These are phyloP conservation scores for Atopsyche davidsoni DNA, from an alignment of 1,140 invertebrate genomes.

Conservation along the genomic window DNA sequence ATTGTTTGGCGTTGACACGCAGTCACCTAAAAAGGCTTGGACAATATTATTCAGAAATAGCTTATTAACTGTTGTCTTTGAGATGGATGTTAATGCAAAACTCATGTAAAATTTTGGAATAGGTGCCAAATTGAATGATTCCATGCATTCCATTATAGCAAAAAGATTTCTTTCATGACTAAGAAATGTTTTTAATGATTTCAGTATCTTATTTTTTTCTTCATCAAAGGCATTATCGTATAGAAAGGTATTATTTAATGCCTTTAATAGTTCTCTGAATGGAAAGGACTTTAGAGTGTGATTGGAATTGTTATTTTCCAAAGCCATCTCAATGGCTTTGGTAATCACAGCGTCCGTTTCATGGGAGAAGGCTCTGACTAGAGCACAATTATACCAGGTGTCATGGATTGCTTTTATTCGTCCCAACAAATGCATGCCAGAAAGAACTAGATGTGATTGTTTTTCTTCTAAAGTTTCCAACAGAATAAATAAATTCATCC, in stretches of 20 bases:
- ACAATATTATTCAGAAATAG: conserved; percentile 4
- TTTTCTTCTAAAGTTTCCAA: conserved; percentile 36
- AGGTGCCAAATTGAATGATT: conserved; percentile 13
- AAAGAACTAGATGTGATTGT: conserved; percentile 34
- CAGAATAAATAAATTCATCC: conserved; percentile 34
- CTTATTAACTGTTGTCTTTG: conserved; percentile 9
- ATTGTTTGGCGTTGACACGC: conserved; percentile 16
- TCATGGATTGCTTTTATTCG: conserved; percentile 29
- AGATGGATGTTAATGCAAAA: conserved; percentile 9
- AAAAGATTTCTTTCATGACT: conserved; percentile 5
- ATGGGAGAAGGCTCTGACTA: conserved; percentile 19
- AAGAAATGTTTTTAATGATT: conserved; percentile 18
- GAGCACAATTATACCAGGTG: conserved; percentile 32
- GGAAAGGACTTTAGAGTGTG: conserved; percentile 14
- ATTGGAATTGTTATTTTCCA: conserved; percentile 8
- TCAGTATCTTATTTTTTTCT: conserved; percentile 16
- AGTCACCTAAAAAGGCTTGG: conserved; percentile 12
- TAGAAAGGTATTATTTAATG: conserved; percentile 22
- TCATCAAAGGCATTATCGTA: conserved; percentile 21
- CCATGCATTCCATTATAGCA: conserved; percentile 8
- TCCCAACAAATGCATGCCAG: conserved; percentile 31
- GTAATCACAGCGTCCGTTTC: conserved; percentile 17
- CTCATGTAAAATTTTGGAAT: conserved; percentile 23
- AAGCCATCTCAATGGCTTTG: conserved; percentile 19
- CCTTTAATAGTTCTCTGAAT: conserved; percentile 18